phyloP scores from a whole-genome alignment of 2,888 invertebrate species.

The Plagiodera versicolora region DNA sequence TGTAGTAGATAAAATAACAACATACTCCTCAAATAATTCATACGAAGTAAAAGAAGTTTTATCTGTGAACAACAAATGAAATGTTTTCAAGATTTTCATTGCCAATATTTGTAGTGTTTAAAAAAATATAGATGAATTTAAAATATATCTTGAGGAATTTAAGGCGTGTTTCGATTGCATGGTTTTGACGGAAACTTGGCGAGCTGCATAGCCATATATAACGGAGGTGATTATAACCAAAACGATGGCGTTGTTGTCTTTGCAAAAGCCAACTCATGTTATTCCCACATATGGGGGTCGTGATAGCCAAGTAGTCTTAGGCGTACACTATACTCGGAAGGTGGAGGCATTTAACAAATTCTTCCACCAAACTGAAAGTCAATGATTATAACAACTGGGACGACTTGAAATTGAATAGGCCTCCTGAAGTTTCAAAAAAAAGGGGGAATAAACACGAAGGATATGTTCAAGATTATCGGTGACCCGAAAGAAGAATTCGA shows the following conservation, averaged over 20 bases:
- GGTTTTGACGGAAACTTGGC: not conserved
- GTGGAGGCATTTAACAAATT: no score
- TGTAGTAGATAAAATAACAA: not conserved
- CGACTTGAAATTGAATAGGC: no score
- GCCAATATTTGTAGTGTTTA: not conserved
- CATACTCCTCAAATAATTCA: not conserved
- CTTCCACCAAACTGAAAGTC: no score
- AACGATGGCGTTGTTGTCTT: not conserved
- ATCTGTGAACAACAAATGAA: not conserved
- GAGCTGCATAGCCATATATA: not conserved
- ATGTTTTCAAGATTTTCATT: not conserved
- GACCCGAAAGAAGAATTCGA: no score
- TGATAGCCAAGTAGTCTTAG: no score
- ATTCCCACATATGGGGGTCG: no score
- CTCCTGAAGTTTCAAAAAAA: no score
- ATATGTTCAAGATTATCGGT: no score
- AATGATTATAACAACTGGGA: no score
- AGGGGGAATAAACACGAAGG: no score
- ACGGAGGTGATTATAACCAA: not conserved
- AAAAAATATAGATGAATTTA: not conserved
- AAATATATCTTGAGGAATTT: constrained; percentile 1
- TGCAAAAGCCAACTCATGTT: not conserved
- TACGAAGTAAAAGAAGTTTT: not conserved
- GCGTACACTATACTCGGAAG: no score
- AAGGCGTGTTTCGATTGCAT: not conserved